Evolutionary conservation across 2,113 vertebrate genomes (phyloP).

Genomic region (Eolophus roseicapilla): DNA sequence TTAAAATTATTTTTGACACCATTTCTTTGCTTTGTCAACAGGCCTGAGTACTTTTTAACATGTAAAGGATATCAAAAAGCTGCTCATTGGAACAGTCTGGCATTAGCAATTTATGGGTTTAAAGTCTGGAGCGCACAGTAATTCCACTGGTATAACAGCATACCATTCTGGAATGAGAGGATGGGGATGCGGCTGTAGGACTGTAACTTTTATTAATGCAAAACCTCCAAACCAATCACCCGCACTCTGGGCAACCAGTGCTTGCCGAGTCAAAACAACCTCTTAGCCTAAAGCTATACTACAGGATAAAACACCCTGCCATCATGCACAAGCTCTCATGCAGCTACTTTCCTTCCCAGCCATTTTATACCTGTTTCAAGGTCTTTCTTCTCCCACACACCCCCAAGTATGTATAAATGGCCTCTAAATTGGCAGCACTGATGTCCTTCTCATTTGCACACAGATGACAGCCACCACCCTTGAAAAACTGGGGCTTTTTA

Average conservation of each 20-base stretch:
- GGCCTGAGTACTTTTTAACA: slow-evolving; percentile 83
- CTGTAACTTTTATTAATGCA: not conserved
- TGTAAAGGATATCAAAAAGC: slow-evolving; percentile 77
- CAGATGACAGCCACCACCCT: rapidly evolving
- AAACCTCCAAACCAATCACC: not conserved
- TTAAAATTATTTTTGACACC: slow-evolving; percentile 92
- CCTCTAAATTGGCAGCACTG: not conserved
- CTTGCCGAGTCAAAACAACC: not conserved
- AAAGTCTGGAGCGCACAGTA: not conserved
- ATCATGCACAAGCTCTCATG: rapidly evolving
- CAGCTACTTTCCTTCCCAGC: not conserved
- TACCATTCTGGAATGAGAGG: not conserved
- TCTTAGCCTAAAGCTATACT: not conserved
- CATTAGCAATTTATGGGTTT: slow-evolving; percentile 67
- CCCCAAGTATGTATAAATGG: rapidly evolving
- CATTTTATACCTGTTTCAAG: not conserved
- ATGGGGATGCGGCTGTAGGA: not conserved
- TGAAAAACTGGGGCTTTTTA: not conserved
- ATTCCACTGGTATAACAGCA: not conserved
- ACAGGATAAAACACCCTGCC: rapidly evolving
- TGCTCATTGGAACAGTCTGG: slow-evolving; percentile 50
- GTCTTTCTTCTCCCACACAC: not conserved
- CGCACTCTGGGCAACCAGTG: not conserved
- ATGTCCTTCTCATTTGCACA: not conserved
- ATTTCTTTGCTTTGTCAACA: slow-evolving; percentile 88